A percentile compares a stretch with the other conserved stretches of the same genome.
Conservation (phyloP, 2,888 invertebrate genomes). For the Parochlus steinenii region DNA sequence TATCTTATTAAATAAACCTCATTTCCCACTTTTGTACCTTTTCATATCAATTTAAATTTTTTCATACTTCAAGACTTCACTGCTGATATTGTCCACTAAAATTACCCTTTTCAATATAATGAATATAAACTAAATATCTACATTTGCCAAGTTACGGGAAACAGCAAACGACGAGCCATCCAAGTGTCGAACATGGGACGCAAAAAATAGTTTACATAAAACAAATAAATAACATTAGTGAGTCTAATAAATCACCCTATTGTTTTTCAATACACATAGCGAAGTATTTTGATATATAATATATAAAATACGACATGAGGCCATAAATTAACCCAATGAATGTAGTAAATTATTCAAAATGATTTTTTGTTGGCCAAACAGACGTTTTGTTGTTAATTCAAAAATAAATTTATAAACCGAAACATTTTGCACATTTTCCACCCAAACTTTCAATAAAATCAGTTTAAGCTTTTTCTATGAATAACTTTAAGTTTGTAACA, state of each 20-base stretch:
- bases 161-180: not conserved
- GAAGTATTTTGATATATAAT: not conserved
- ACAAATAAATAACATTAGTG: constrained; percentile 6
- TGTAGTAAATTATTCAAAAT: constrained; percentile 4
- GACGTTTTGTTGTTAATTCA: no score
- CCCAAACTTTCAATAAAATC: no score
- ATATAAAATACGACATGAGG: constrained; percentile 3
- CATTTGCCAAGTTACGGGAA: not conserved
- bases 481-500: no score
- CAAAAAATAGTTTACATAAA: constrained; percentile 5
- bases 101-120: not conserved
- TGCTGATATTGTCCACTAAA: no score
- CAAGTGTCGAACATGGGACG: not conserved
- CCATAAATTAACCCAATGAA: constrained; percentile 3
- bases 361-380: no score
- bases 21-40: no score
- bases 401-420: no score
- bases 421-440: no score
- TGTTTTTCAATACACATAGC: constrained; percentile 2
- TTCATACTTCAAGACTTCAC: no score
- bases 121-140: not conserved
- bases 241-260: constrained; percentile 5
- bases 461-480: no score
- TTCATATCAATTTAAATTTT: no score
- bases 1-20: no score